phyloP scores from a whole-genome alignment of 2,888 invertebrate species.

The Drosophila greeni region DNA sequence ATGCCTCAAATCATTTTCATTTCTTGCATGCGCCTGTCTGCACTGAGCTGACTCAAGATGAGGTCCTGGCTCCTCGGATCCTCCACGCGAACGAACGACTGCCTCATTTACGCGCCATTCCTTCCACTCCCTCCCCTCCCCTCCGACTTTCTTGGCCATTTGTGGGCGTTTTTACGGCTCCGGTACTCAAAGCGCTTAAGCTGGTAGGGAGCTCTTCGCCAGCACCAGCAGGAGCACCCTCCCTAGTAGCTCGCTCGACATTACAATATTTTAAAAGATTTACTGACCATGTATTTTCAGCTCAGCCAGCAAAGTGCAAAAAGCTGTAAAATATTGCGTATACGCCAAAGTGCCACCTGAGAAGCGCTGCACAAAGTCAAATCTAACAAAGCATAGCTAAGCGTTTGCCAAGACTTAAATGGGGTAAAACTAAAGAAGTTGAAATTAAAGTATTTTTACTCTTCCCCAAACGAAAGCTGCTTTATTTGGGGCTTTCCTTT shows the following conservation, averaged over 20 bases:
- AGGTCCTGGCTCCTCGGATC: conserved; percentile 16
- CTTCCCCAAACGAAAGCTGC: neutral
- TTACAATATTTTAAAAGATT: conserved; percentile 70
- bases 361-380: conserved; percentile 46
- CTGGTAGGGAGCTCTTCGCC: conserved; percentile 24
- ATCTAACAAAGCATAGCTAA: conserved; percentile 49
- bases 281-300: conserved; percentile 64
- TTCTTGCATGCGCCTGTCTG: conserved; percentile 54
- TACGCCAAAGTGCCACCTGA: conserved; percentile 49
- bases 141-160: conserved; percentile 15
- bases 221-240: conserved; percentile 11
- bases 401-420: conserved; percentile 23
- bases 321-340: conserved; percentile 67
- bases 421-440: conserved; percentile 25
- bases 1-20: conserved; percentile 72
- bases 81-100: conserved; percentile 14
- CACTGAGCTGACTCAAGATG: conserved; percentile 45
- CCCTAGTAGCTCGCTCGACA: conserved; percentile 15
- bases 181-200: conserved; percentile 60
- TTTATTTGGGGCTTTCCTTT: conserved; percentile 1
- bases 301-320: conserved; percentile 62
- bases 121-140: conserved; percentile 1
- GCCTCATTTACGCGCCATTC: conserved; percentile 37
- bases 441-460: conserved; percentile 16
- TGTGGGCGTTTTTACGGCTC: conserved; percentile 57